These are phyloP conservation scores for Melieria omissa DNA, from an alignment of 2,888 invertebrate genomes.

Conservation along the genomic window DNA sequence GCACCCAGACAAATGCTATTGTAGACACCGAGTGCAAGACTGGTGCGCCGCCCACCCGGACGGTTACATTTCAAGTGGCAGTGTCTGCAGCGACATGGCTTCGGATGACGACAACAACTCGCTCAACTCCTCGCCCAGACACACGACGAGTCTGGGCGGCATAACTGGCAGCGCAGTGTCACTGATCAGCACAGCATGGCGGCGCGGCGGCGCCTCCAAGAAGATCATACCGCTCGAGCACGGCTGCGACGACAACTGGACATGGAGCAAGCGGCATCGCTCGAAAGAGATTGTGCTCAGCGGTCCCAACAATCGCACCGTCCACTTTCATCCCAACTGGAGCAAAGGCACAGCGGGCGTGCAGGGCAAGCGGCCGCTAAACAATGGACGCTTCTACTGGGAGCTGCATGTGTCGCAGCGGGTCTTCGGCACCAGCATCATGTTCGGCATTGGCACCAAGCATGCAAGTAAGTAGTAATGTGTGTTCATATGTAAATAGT, in stretches of 20 bases:
- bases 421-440: constrained; percentile 79
- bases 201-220: constrained; percentile 21
- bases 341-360: constrained; percentile 80
- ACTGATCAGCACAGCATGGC: background rate
- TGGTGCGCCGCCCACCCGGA: too few species aligned
- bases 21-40: too few species aligned
- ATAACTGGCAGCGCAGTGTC: background rate
- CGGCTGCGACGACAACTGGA: constrained; percentile 76
- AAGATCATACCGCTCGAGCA: constrained; percentile 55
- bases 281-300: constrained; percentile 72
- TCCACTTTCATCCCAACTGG: constrained; percentile 81
- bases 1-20: too few species aligned
- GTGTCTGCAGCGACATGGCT: constrained; percentile 34
- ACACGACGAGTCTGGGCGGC: background rate
- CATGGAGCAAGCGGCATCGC: constrained; percentile 73
- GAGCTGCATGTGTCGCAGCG: constrained; percentile 73
- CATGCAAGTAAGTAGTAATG: constrained; percentile 37
- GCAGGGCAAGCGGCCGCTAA: constrained; percentile 74
- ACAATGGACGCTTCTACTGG: constrained; percentile 75
- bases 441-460: constrained; percentile 73
- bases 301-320: constrained; percentile 70
- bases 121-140: constrained; percentile 32
- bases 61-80: too few species aligned
- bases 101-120: constrained; percentile 44
- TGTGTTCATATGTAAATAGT: background rate